Conservation (phyloP, 1,140 invertebrate genomes). For the Trialeurodes vaporariorum region DNA sequence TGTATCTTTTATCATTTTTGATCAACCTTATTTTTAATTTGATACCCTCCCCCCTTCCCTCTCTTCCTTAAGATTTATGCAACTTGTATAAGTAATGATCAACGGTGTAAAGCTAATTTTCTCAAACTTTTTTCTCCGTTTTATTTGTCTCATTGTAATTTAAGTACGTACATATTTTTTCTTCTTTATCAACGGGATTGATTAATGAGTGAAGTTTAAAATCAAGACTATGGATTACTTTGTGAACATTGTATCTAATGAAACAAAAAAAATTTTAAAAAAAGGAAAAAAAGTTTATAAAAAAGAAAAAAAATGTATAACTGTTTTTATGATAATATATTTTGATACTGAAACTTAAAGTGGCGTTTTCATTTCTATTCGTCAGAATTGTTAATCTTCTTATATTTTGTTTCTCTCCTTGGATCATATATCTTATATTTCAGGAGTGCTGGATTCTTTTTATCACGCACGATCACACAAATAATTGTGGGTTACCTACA, state of each 20-base stretch:
- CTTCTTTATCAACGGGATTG: background rate
- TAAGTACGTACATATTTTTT: background rate
- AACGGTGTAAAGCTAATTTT: background rate
- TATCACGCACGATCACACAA: too few relatives aligned
- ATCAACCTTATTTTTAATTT: too few relatives aligned
- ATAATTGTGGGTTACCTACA: too few relatives aligned
- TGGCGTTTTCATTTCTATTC: background rate
- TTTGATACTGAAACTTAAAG: background rate
- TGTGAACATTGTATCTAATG: background rate
- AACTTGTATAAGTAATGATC: too few relatives aligned
- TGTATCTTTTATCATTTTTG: background rate
- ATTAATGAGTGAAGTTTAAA: background rate
- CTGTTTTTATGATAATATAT: conserved; percentile 1
- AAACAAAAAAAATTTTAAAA: background rate
- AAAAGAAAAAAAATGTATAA: background rate
- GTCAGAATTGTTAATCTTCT: too few relatives aligned
- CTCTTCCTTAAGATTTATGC: too few relatives aligned
- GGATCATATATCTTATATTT: too few relatives aligned
- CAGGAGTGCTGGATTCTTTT: too few relatives aligned
- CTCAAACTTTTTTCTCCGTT: background rate
- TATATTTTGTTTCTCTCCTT: too few relatives aligned
- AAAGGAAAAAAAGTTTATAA: background rate
- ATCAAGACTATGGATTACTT: background rate
- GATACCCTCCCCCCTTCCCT: too few relatives aligned
- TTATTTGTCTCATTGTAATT: background rate